Evolutionary conservation across 2,797 vertebrate species (phyloP), one percentile per base, ranked within the genome.

Genomic region (Bovichtus variegatus): DNA sequence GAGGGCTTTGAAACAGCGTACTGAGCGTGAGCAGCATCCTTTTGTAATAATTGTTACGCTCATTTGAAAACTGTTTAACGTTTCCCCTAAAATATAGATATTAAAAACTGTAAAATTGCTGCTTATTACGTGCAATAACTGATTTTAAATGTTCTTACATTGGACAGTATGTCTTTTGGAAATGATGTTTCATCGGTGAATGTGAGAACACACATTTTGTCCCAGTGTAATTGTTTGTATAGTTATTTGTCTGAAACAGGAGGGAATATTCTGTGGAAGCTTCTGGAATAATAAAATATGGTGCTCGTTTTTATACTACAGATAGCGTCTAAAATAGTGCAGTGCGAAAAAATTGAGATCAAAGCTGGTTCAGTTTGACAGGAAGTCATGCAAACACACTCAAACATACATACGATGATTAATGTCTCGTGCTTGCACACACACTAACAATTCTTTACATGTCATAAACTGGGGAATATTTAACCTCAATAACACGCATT

Each of bases 361-460:
- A 84, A 91, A 89, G 78, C 80, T 73, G 63, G 38, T 82, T 88
- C 71, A 68, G 60, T 75, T 78, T 74, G 76, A 86, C 80, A 84
- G 71, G 61, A 81, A 86, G 59, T 40, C n/a, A 60, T 71, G 62
- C 53, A 72, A 61, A 71, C 80, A 76, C 62, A 80, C 73, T 74
- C 65, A 76, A 25, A 40, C 54, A 74, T 71, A 82, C 18, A 63
- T 11, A 47, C 34, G 18, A 6, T 44, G 31, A 44, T 64, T 34
- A 46, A 62, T 57, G 25, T 69, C n/a, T 51, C 18, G 18, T 23
- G 54, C 57, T 67, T 19, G 16, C 50, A 67, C 29, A 68, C 76
- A 75, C 40, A 54, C 34, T 25, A 9, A 67, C 54, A 63, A 54
- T 21, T 67, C 46, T 54, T 69, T 29, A 43, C 46, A 27, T 76